Conservation (phyloP, 2,797 vertebrate species). For the Scolopax rusticola region DNA sequence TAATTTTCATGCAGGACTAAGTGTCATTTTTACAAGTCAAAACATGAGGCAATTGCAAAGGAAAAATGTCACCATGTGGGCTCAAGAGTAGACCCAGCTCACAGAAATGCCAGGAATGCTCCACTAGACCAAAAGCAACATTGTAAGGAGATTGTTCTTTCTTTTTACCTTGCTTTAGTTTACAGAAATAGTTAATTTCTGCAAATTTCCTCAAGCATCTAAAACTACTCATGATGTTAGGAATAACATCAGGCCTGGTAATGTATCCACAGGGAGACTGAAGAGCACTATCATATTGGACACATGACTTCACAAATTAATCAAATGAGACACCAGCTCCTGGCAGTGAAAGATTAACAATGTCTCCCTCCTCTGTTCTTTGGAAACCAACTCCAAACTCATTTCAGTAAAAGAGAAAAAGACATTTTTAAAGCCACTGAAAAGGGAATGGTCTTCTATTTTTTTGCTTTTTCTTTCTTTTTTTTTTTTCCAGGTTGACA, state of each 20-base stretch:
- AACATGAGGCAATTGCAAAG: neutral
- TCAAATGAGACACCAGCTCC: neutral
- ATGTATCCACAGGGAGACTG: neutral
- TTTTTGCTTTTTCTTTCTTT: too few relatives aligned
- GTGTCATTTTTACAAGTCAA: neutral
- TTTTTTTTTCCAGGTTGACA: neutral
- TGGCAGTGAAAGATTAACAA: neutral
- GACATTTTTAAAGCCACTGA: neutral
- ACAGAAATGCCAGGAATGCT: neutral
- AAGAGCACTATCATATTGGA: neutral
- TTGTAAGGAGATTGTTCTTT: neutral
- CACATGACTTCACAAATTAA: neutral
- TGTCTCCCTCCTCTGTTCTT: neutral
- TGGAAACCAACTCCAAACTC: neutral
- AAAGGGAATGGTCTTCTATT: neutral
- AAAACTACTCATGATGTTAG: neutral
- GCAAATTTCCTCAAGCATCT: neutral
- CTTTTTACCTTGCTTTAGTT: neutral
- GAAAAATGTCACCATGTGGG: neutral
- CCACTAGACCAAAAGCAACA: neutral
- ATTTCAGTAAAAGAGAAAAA: neutral
- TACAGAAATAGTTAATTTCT: neutral
- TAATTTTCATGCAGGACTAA: neutral
- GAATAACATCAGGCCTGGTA: neutral
- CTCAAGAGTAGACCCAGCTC: neutral